Evolutionary conservation across 2,888 invertebrate species (phyloP).

Genomic region (Orthonychiurus folsomi): DNA sequence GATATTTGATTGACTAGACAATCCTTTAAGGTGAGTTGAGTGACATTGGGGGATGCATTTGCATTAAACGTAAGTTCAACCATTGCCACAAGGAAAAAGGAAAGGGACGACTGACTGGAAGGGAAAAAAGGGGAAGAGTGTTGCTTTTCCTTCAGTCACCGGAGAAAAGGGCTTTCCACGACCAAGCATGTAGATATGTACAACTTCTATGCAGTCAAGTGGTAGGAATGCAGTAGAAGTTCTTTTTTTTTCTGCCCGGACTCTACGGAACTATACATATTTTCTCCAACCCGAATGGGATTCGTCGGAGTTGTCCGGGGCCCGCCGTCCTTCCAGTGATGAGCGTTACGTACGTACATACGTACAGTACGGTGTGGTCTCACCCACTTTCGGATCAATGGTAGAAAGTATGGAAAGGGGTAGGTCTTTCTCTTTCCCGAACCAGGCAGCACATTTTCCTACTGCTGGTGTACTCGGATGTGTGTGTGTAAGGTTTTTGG

Average conservation of each 20-base stretch:
- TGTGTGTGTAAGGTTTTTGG: too few relatives aligned
- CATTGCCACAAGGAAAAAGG: not conserved
- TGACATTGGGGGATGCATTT: not conserved
- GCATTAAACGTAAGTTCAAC: not conserved
- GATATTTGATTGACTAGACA: not conserved
- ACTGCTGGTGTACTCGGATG: too few relatives aligned
- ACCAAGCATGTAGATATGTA: not conserved
- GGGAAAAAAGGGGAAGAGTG: not conserved
- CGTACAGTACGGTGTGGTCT: not conserved
- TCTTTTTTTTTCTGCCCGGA: not conserved
- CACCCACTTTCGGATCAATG: conserved; percentile 1
- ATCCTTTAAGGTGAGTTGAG: not conserved
- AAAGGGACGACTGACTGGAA: not conserved
- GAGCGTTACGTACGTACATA: too few relatives aligned
- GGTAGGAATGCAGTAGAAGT: not conserved
- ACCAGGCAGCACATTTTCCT: too few relatives aligned
- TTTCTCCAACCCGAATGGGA: not conserved
- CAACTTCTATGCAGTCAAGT: not conserved
- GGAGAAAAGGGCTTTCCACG: not conserved
- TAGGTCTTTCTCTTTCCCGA: too few relatives aligned
- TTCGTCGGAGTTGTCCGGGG: not conserved
- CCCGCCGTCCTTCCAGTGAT: too few relatives aligned
- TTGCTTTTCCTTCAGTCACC: not conserved
- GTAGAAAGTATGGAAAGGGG: not conserved
- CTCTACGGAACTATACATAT: too few relatives aligned